Evolutionary conservation across 2,797 vertebrate species (phyloP).

Genomic region (Eulemur rubriventer): DNA sequence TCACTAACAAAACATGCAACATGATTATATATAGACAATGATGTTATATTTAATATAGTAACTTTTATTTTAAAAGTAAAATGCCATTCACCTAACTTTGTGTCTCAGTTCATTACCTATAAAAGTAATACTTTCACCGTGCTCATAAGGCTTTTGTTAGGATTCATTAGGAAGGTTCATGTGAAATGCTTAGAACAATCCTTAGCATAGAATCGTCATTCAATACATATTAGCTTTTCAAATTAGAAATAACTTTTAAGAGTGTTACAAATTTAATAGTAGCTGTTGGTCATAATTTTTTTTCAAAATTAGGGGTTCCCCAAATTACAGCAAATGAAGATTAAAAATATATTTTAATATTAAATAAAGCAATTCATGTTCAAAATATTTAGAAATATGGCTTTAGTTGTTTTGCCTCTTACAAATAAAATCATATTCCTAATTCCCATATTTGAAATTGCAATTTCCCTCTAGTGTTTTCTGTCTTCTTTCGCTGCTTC

Average conservation of each 20-base stretch:
- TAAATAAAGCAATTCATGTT: neutral
- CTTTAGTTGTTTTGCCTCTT: neutral
- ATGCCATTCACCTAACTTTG: neutral
- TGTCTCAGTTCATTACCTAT: neutral
- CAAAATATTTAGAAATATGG: neutral
- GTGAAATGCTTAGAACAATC: neutral
- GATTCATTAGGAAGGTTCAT: neutral
- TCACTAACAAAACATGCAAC: neutral
- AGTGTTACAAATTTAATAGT: neutral
- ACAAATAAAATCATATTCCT: neutral
- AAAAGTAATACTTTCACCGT: neutral
- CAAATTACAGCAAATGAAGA: neutral
- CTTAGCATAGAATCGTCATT: neutral
- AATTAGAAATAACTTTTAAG: neutral
- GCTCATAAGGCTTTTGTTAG: neutral
- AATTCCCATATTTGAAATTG: neutral
- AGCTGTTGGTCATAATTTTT: neutral
- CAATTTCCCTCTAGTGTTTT: neutral
- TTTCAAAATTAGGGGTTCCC: neutral
- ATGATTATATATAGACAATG: neutral
- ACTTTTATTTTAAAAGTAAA: neutral
- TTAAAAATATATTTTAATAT: neutral
- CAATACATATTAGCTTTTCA: neutral
- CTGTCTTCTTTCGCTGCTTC: neutral
- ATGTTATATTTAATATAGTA: neutral